These are phyloP conservation scores for Priocnemis perturbator DNA, from an alignment of 2,888 invertebrate species.

Conservation along the genomic window DNA sequence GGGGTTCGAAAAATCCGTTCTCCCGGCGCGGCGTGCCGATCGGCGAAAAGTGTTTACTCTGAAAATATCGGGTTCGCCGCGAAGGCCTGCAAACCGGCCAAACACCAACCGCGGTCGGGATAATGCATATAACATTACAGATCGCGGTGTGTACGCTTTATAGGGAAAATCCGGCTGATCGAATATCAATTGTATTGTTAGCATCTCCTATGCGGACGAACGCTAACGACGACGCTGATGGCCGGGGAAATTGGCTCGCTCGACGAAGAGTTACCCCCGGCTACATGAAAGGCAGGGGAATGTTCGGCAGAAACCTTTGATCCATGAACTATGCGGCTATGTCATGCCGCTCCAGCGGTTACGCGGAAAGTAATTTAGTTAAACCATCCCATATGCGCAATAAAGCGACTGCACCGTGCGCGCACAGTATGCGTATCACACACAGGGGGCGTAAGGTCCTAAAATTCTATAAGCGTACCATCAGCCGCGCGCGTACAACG, in stretches of 20 bases:
- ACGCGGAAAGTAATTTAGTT: constrained; percentile 61
- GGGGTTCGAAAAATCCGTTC: too few species aligned
- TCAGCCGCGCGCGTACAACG: background rate
- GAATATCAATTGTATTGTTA: constrained; percentile 19
- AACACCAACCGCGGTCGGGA: too few species aligned
- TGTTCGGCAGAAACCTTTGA: constrained; percentile 57
- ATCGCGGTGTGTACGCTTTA: too few species aligned
- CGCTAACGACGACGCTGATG: constrained; percentile 43
- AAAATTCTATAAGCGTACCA: constrained; percentile 40
- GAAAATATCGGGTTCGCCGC: too few species aligned
- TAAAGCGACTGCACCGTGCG: constrained; percentile 47
- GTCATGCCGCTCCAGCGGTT: constrained; percentile 57
- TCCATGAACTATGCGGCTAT: constrained; percentile 60
- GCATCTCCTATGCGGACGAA: constrained; percentile 20
- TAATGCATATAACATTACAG: too few species aligned
- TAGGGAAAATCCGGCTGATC: constrained; percentile 10
- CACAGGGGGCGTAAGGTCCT: constrained; percentile 27
- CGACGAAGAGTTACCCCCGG: constrained; percentile 35
- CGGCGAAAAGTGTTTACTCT: too few species aligned
- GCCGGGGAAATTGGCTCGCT: constrained; percentile 39
- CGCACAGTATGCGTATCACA: constrained; percentile 20
- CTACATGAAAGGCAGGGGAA: constrained; percentile 50
- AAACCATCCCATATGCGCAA: constrained; percentile 55
- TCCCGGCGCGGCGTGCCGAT: too few species aligned
- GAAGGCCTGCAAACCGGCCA: too few species aligned